Conservation (phyloP, 2,797 vertebrate species). For the Microctenopoma stevenorrisi region DNA sequence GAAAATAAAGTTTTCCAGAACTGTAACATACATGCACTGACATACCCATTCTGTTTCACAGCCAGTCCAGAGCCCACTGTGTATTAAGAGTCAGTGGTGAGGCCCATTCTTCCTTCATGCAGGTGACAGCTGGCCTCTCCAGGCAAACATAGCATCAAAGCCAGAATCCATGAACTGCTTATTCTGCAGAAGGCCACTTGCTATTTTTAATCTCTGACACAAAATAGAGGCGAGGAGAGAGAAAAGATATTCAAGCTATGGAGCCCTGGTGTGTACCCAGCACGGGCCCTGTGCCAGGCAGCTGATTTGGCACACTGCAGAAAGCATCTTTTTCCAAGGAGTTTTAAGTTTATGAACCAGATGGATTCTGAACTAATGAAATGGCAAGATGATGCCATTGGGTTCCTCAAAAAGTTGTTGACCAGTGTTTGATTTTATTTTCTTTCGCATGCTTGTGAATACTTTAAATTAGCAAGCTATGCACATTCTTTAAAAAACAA, state of each 20-base stretch:
- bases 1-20: constrained; percentile 14
- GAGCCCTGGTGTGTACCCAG: constrained; percentile 54
- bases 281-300: constrained; percentile 67
- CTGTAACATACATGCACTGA: constrained; percentile 24
- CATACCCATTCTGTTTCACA: constrained; percentile 32
- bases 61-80: constrained; percentile 53
- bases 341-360: constrained; percentile 72
- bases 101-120: constrained; percentile 58
- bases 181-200: constrained; percentile 80
- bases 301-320: constrained; percentile 74
- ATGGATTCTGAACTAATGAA: constrained; percentile 73
- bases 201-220: constrained; percentile 83
- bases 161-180: constrained; percentile 81
- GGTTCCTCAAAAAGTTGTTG: constrained; percentile 31
- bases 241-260: constrained; percentile 45
- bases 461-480: constrained; percentile 24
- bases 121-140: constrained; percentile 83
- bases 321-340: constrained; percentile 37
- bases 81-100: constrained; percentile 46
- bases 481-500: constrained; percentile 21
- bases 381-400: constrained; percentile 49
- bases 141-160: constrained; percentile 77
- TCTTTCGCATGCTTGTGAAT: constrained; percentile 27
- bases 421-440: constrained; percentile 17
- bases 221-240: constrained; percentile 62